Conservation (phyloP, 2,797 vertebrate genomes). For the Nasua narica region DNA sequence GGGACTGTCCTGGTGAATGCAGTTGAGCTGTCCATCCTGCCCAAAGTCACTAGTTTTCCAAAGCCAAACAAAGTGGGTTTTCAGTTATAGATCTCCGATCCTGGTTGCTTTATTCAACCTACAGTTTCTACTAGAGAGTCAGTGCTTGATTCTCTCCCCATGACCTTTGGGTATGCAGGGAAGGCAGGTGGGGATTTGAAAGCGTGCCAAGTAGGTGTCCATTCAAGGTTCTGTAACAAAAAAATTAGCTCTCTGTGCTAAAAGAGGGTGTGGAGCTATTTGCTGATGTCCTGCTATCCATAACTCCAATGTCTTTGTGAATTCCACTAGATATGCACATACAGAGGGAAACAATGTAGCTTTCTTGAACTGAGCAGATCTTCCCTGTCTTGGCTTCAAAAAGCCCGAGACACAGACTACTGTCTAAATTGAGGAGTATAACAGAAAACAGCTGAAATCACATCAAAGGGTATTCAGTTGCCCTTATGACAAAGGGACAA, state of each 20-base stretch:
- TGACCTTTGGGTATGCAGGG: neutral
- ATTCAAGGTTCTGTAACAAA: neutral
- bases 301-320: neutral
- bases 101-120: neutral
- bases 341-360: neutral
- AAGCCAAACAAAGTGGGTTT: neutral
- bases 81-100: neutral
- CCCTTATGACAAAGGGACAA: neutral
- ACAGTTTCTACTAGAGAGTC: neutral
- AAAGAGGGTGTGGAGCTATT: neutral
- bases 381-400: neutral
- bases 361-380: neutral
- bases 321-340: rapidly evolving
- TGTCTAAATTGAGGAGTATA: neutral
- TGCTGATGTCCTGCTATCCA: neutral
- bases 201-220: neutral
- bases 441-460: neutral
- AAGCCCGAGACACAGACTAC: neutral
- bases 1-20: neutral
- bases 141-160: neutral
- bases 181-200: neutral
- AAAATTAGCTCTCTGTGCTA: neutral
- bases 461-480: neutral
- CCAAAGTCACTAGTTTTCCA: neutral
- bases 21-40: neutral